Percentiles rank a stretch among this genome's conserved stretches.
phyloP scores from a whole-genome alignment of 2,888 invertebrate species.

The Deroplatys truncata region DNA sequence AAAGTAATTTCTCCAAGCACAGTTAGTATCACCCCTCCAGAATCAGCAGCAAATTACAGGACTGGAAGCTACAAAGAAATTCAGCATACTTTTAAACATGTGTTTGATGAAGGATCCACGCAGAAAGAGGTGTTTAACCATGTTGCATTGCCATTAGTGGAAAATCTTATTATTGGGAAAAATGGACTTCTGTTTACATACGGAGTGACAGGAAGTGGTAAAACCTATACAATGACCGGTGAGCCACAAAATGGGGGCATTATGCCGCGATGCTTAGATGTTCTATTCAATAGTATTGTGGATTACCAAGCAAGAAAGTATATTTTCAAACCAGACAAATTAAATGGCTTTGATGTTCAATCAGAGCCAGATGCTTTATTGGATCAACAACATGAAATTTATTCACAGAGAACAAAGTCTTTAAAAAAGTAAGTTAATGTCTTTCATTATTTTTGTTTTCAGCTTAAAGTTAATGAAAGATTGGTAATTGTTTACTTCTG shows the following conservation, averaged over 20 bases:
- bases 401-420: constrained; percentile 30
- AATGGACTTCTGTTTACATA: constrained; percentile 95
- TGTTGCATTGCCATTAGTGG: constrained; percentile 81
- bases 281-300: constrained; percentile 86
- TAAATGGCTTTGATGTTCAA: constrained; percentile 92
- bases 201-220: constrained; percentile 95
- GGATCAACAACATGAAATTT: constrained; percentile 61
- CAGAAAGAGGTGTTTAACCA: constrained; percentile 84
- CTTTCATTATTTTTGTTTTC: too few species aligned
- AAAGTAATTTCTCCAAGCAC: constrained; percentile 65
- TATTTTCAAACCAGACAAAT: constrained; percentile 87
- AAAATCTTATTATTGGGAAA: constrained; percentile 80
- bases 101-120: constrained; percentile 73
- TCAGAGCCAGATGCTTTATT: constrained; percentile 82
- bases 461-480: too few species aligned
- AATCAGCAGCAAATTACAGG: constrained; percentile 57
- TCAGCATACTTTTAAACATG: constrained; percentile 75
- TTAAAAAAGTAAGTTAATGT: not conserved
- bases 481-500: too few species aligned
- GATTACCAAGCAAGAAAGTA: constrained; percentile 82
- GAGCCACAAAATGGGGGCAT: constrained; percentile 73
- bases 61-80: constrained; percentile 61
- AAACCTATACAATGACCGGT: constrained; percentile 95
- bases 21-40: constrained; percentile 58
- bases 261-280: constrained; percentile 83